Percentiles rank a stretch among this genome's conserved stretches.
Conservation (phyloP, 1,140 invertebrate species). For the Drosophila kepulauana region DNA sequence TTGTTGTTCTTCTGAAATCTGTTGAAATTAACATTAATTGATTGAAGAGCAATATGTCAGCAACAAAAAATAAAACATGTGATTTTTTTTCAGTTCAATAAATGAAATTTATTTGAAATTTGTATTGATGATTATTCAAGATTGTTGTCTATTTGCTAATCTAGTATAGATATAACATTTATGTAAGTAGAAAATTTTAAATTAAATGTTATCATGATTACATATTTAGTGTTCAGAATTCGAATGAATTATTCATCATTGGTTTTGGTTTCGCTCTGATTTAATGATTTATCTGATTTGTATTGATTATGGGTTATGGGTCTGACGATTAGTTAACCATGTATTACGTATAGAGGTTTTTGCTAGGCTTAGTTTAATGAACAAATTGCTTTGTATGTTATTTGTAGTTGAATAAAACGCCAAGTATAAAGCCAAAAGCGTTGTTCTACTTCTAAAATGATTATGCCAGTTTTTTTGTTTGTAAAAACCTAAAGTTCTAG, state of each 20-base stretch:
- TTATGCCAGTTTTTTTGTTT: slow-evolving; percentile 58
- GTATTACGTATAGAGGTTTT: slow-evolving; percentile 51
- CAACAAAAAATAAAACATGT: slow-evolving; percentile 2
- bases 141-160: slow-evolving; percentile 34
- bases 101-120: slow-evolving; percentile 48
- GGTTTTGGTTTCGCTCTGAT: slow-evolving; percentile 53
- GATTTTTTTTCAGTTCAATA: slow-evolving; percentile 33
- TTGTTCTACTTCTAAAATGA: slow-evolving; percentile 58
- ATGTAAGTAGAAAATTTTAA: slow-evolving; percentile 53
- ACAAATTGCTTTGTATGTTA: slow-evolving; percentile 61
- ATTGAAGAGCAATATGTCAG: neutral
- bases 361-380: slow-evolving; percentile 36
- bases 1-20: slow-evolving; percentile 1
- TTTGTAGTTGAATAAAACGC: slow-evolving; percentile 41
- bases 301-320: slow-evolving; percentile 31
- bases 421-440: slow-evolving; percentile 66
- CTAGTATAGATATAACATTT: slow-evolving; percentile 27
- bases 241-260: slow-evolving; percentile 22
- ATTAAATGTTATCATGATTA: slow-evolving; percentile 34
- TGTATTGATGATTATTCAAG: slow-evolving; percentile 45
- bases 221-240: slow-evolving; percentile 18
- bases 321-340: slow-evolving; percentile 47
- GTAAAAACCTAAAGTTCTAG: slow-evolving; percentile 32
- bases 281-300: slow-evolving; percentile 34
- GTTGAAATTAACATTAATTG: neutral